Conservation (phyloP, 1,140 invertebrate genomes). For the Platorchestia sp. region DNA sequence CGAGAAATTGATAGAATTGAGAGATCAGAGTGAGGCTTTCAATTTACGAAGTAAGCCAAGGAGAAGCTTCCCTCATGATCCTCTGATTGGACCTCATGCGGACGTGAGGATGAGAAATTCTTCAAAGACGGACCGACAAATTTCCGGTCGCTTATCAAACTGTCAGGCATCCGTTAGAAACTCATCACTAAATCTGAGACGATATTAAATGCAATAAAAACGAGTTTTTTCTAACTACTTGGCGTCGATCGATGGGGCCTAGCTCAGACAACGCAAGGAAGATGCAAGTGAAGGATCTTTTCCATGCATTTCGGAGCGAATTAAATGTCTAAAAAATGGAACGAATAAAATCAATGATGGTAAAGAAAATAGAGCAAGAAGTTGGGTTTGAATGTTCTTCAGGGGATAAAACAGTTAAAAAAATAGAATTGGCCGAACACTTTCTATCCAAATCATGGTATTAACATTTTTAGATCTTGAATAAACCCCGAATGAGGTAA, state of each 20-base stretch:
- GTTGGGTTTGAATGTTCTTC: background rate
- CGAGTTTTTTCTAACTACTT: background rate
- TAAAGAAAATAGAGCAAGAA: background rate
- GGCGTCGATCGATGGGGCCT: background rate
- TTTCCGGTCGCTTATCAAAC: background rate
- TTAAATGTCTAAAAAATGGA: background rate
- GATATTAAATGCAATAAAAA: background rate
- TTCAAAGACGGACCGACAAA: background rate
- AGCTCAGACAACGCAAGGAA: background rate
- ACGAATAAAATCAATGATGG: background rate
- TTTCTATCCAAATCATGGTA: too few relatives aligned
- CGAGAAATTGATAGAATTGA: constrained; percentile 48
- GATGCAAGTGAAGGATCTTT: background rate
- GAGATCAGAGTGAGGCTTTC: constrained; percentile 38
- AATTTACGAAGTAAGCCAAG: constrained; percentile 50
- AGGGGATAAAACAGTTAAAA: too few relatives aligned
- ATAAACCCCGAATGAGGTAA: too few relatives aligned
- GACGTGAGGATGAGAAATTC: background rate
- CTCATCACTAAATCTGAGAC: background rate
- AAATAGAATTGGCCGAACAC: too few relatives aligned
- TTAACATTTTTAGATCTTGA: too few relatives aligned
- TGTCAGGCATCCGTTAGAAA: background rate
- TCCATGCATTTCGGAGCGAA: background rate
- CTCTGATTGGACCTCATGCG: constrained; percentile 24
- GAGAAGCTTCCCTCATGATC: constrained; percentile 20